Base-by-base conservation (phyloP, 2,113 vertebrate species). In the Pipa parva region DNA sequence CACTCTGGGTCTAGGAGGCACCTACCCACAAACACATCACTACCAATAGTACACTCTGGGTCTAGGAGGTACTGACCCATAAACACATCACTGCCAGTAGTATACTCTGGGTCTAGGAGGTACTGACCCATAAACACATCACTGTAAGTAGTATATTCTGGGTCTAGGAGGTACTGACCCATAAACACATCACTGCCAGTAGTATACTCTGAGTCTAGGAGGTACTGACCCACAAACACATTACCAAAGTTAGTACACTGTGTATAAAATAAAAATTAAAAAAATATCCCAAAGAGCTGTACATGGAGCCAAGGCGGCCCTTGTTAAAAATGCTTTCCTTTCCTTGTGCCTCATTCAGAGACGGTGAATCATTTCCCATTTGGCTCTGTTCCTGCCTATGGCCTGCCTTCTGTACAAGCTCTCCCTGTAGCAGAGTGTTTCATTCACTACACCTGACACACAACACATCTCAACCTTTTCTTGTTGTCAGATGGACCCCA, bases 301-400 rank as follows among this genome's bases (percentile, higher is more conserved):
- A 77, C 78, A 80, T 80, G 85, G 76, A 76, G 79, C 78, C 75
- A 76, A 76, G 73, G 77, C 76, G 75, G 76, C 4, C 15, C 27
- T 4, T 18, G 2, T 4, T 7, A 17, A 18, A 22, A 48, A 37
- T 20, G 9, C 48, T 7, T 24, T 49, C 48, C 59, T 62, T 28
- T 28, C 21, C 39, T 27, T 25, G 81, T 79, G 73, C 84, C 77
- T 80, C 86, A 88, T 86, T 85, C 85, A 79, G 83, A 89, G 87
- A 89, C 85, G 73, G 82, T 89, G 88, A 89, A 84, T 90, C 88
- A 90, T 78, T 82, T 87, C 85, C 85, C 85, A 86, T 85, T 84
- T 90, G 86, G 86, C 84, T 80, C 61, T 54, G 52, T 75, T 81
- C 61, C 77, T 83, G 81, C 76, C 75, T 79, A 75, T 72, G 79